phyloP scores from a whole-genome alignment of 1,140 invertebrate species.

The Nebria ingens region DNA sequence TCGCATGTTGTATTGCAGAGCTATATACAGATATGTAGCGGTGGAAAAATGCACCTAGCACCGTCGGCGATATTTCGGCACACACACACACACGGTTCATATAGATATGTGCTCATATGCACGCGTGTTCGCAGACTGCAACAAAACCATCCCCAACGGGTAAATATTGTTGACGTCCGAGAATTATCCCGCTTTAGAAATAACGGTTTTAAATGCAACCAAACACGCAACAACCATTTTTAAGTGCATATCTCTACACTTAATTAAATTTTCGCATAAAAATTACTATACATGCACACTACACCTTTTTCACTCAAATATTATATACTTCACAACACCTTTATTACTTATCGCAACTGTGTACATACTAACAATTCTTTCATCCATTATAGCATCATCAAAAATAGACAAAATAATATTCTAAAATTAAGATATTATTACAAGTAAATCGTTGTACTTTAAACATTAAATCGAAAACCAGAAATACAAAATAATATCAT shows the following conservation, averaged over 20 bases:
- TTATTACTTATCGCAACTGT: not conserved
- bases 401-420: too few species aligned
- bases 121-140: not conserved
- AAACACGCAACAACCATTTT: constrained; percentile 1
- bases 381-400: too few species aligned
- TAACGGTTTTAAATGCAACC: constrained; percentile 1
- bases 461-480: too few species aligned
- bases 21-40: not conserved
- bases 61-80: not conserved
- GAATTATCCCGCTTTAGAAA: constrained; percentile 1
- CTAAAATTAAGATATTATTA: too few species aligned
- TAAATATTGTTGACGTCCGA: not conserved
- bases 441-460: too few species aligned
- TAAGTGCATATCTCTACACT: constrained; percentile 4
- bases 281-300: not conserved
- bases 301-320: not conserved
- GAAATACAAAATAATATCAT: too few species aligned
- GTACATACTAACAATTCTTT: too few species aligned
- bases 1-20: not conserved
- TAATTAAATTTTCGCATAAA: constrained; percentile 1
- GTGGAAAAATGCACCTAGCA: not conserved
- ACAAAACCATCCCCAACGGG: not conserved
- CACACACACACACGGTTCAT: not conserved
- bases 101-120: not conserved
- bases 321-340: not conserved